Evolutionary conservation across 2,113 vertebrate species (phyloP).

Genomic region (Laticauda colubrina): DNA sequence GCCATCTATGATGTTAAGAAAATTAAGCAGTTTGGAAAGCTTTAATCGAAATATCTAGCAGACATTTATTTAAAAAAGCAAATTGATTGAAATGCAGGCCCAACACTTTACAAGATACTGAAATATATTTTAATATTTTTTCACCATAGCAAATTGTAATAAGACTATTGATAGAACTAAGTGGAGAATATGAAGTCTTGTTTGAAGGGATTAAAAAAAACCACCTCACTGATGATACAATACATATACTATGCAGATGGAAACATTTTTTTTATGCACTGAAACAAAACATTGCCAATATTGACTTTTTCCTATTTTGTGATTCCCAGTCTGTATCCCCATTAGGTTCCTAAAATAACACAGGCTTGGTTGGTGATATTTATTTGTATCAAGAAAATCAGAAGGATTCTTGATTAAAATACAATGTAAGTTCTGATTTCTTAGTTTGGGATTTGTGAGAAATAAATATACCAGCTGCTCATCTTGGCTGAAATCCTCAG

Average conservation of each 20-base stretch:
- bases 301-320: neutral
- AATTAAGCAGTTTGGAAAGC: neutral
- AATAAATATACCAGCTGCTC: conserved; percentile 39
- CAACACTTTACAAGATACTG: neutral
- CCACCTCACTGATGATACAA: neutral
- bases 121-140: neutral
- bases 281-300: neutral
- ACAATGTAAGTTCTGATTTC: conserved; percentile 30
- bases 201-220: neutral
- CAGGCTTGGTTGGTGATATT: neutral
- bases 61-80: neutral
- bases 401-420: conserved; percentile 7
- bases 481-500: conserved; percentile 30
- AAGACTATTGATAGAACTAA: neutral
- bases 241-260: neutral
- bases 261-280: neutral
- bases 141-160: neutral
- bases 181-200: neutral
- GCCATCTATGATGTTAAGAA: neutral
- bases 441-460: conserved; percentile 35
- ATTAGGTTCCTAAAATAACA: neutral
- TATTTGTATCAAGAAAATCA: conserved; percentile 2
- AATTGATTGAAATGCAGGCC: neutral
- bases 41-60: neutral
- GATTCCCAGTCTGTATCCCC: neutral